These are phyloP conservation scores for Formica aserva DNA, from an alignment of 2,888 invertebrate genomes.

Conservation along the genomic window DNA sequence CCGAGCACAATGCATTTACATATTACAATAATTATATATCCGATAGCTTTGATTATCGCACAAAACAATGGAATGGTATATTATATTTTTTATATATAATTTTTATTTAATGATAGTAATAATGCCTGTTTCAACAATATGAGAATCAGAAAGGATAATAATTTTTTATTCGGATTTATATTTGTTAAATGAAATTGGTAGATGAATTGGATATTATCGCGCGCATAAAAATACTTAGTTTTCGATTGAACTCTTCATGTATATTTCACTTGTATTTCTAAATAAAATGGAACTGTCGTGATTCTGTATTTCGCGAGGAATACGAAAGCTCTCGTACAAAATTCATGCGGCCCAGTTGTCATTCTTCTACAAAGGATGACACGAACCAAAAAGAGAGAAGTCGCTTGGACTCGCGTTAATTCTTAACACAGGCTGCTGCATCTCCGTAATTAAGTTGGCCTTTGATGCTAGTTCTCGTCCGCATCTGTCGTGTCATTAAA, in stretches of 20 bases:
- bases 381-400: not conserved
- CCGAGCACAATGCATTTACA: not conserved
- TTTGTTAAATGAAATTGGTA: not conserved
- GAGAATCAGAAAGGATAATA: not conserved
- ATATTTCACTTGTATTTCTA: not conserved
- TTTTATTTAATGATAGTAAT: slow-evolving; percentile 15
- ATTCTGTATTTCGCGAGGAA: slow-evolving; percentile 61
- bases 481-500: not conserved
- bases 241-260: not conserved
- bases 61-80: not conserved
- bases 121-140: not conserved
- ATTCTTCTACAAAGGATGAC: slow-evolving; percentile 52
- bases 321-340: slow-evolving; percentile 64
- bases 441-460: slow-evolving; percentile 12
- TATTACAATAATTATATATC: not conserved
- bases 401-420: slow-evolving; percentile 53
- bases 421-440: slow-evolving; percentile 16
- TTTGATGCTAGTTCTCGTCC: not conserved
- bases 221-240: not conserved
- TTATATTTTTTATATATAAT: not conserved
- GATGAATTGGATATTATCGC: not conserved
- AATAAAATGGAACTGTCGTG: not conserved
- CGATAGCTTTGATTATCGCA: not conserved
- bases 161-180: not conserved
- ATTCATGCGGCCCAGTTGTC: slow-evolving; percentile 62